Conservation (phyloP, 2,113 vertebrate genomes). For the Merops nubicus region DNA sequence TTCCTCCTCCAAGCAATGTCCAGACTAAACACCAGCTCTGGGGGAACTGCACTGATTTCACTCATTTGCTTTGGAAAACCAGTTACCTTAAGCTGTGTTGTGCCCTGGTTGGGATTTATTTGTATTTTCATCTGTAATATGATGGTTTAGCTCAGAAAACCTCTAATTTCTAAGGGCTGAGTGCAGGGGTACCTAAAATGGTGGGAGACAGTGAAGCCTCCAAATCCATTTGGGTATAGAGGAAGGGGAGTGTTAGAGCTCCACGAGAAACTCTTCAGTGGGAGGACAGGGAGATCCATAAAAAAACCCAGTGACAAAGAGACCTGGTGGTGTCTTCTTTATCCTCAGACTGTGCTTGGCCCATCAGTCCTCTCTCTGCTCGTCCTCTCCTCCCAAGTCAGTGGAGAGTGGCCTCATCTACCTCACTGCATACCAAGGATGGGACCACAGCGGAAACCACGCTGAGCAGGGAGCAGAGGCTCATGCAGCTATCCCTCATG, state of each 20-base stretch:
- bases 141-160: neutral
- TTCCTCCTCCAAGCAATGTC: neutral
- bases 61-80: neutral
- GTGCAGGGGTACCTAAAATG: neutral
- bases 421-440: accelerated
- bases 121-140: neutral
- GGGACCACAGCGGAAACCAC: neutral
- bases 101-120: neutral
- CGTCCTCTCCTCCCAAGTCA: neutral
- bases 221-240: neutral
- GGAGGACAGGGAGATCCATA: neutral
- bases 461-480: neutral
- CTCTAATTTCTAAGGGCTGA: neutral
- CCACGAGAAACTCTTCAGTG: neutral
- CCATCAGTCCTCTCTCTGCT: neutral
- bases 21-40: too few relatives aligned
- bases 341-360: neutral
- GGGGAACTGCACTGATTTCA: neutral
- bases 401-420: neutral
- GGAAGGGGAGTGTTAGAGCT: neutral
- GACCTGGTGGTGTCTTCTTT: neutral
- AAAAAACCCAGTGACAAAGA: neutral
- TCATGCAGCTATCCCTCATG: neutral
- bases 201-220: neutral
- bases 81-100: neutral